Evolutionary conservation across 2,888 invertebrate species (phyloP).

Genomic region (Agonopterix arenella): DNA sequence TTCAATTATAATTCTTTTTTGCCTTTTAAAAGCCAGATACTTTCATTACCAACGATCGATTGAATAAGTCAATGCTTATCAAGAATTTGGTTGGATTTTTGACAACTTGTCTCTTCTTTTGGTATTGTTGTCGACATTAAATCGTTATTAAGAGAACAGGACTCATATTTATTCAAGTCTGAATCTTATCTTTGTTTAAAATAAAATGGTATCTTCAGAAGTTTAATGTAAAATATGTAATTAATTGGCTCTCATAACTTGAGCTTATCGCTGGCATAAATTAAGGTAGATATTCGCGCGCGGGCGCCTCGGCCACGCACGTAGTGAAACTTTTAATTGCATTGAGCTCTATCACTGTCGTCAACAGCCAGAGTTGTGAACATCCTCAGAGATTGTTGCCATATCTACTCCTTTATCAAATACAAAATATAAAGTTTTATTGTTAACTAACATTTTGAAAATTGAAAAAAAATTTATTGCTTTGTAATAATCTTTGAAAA

Average conservation of each 20-base stretch:
- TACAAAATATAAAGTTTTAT: background rate
- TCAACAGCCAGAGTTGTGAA: conserved; percentile 60
- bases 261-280: conserved; percentile 68
- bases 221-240: conserved; percentile 49
- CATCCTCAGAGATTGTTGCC: conserved; percentile 38
- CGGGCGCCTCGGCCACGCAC: conserved; percentile 69
- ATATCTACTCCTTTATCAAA: conserved; percentile 27
- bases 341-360: conserved; percentile 69
- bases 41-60: too few relatives aligned
- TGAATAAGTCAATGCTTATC: too few relatives aligned
- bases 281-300: conserved; percentile 59
- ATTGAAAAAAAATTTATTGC: background rate
- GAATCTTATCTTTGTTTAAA: too few relatives aligned
- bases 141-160: too few relatives aligned
- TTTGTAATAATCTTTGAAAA: background rate
- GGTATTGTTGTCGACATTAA: too few relatives aligned
- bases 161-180: too few relatives aligned
- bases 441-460: too few relatives aligned
- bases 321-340: conserved; percentile 76
- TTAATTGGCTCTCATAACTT: conserved; percentile 71
- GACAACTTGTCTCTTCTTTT: too few relatives aligned
- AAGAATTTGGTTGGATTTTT: too few relatives aligned
- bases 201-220: background rate
- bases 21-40: too few relatives aligned
- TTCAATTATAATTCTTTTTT: background rate